phyloP scores from a whole-genome alignment of 2,113 vertebrate genomes.

The Nycticorax nycticorax region DNA sequence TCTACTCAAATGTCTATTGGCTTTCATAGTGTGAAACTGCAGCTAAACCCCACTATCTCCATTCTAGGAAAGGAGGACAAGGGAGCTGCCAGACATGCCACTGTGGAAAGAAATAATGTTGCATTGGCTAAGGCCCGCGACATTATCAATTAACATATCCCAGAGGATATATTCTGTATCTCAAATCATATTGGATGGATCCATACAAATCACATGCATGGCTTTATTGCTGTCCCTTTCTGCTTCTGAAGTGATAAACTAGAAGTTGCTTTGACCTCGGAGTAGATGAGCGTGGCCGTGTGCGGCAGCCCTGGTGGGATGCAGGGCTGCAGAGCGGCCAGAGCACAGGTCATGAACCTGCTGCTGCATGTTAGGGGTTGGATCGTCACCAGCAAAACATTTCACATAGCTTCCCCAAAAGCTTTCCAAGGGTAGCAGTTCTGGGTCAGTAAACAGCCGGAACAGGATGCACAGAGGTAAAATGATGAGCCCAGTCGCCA shows the following conservation, averaged over 20 bases:
- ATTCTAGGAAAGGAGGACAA: neutral
- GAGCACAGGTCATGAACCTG: neutral
- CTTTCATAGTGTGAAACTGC: slow-evolving; percentile 16
- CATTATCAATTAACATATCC: neutral
- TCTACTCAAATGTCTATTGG: neutral
- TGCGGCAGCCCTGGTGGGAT: neutral
- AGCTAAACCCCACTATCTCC: neutral
- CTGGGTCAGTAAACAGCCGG: neutral
- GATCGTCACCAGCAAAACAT: neutral
- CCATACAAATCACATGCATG: neutral
- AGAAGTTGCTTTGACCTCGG: neutral
- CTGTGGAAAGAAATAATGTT: neutral
- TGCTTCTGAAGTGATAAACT: neutral
- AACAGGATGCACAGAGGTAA: neutral
- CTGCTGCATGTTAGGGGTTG: neutral
- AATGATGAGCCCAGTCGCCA: neutral
- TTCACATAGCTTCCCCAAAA: neutral
- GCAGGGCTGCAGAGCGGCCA: neutral
- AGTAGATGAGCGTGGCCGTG: fast-evolving
- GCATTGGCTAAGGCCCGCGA: neutral
- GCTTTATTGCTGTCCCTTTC: neutral
- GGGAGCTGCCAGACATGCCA: neutral
- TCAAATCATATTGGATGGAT: neutral
- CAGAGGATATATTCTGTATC: neutral
- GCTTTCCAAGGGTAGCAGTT: neutral